A percentile compares a stretch with the other conserved stretches of the same genome.
These are phyloP conservation scores for Megalops atlanticus DNA, from an alignment of 2,113 vertebrate genomes.

Conservation along the genomic window DNA sequence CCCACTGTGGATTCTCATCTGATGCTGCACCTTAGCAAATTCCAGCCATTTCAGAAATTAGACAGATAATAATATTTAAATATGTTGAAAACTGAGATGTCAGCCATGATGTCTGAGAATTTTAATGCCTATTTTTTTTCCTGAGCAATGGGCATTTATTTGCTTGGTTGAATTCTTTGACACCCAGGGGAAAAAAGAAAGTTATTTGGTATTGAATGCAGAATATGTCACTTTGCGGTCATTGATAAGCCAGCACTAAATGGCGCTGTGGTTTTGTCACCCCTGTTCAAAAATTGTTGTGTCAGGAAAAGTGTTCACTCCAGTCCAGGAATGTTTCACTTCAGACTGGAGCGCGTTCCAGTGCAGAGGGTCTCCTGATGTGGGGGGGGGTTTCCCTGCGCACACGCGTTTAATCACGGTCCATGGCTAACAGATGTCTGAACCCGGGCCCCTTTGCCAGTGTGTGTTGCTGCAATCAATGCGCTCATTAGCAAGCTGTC, in stretches of 20 bases:
- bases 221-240: background rate
- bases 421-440: conserved; percentile 71
- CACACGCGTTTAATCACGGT: conserved; percentile 62
- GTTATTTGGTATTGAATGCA: background rate
- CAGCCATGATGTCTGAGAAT: background rate
- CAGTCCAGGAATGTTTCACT: conserved; percentile 7
- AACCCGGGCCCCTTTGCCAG: conserved; percentile 55
- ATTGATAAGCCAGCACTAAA: background rate
- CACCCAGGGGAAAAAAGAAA: background rate
- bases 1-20: too few relatives aligned
- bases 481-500: conserved; percentile 58
- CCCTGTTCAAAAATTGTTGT: conserved; percentile 18
- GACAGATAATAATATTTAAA: too few relatives aligned
- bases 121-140: background rate
- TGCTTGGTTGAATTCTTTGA: background rate
- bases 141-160: background rate
- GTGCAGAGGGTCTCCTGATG: conserved; percentile 40
- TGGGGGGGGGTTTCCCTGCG: conserved; percentile 48
- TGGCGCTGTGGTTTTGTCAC: background rate
- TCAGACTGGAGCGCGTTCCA: conserved; percentile 32
- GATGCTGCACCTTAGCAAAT: background rate
- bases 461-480: conserved; percentile 62
- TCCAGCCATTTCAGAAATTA: too few relatives aligned
- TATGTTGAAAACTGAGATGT: background rate
- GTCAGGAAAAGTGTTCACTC: background rate